Percentiles rank a stretch among this genome's conserved stretches.
Conservation (phyloP, 2,888 invertebrate species). For the Phaedon cochleariae region DNA sequence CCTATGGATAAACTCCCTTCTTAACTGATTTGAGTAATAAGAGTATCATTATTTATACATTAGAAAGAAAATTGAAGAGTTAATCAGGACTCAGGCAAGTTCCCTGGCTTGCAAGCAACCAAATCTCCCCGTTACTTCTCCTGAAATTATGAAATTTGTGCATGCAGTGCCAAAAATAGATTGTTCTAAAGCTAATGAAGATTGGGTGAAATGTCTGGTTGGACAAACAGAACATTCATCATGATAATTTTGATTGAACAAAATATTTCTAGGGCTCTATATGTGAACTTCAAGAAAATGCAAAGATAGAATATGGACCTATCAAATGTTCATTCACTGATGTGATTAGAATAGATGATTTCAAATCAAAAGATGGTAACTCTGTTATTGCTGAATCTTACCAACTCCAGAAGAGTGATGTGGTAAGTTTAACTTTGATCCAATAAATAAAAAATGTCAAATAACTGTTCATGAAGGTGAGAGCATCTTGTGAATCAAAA, state of each 20-base stretch:
- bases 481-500: conserved; percentile 69
- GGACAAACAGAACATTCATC: too few species aligned
- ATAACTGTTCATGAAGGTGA: conserved; percentile 60
- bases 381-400: conserved; percentile 67
- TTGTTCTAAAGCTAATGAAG: conserved; percentile 69
- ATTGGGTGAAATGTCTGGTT: conserved; percentile 84
- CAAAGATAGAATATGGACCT: conserved; percentile 59
- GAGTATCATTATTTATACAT: conserved; percentile 2
- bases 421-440: conserved; percentile 55
- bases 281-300: conserved; percentile 65
- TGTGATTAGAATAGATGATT: conserved; percentile 75
- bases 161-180: conserved; percentile 69
- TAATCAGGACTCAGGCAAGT: conserved; percentile 62
- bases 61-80: conserved; percentile 63
- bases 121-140: conserved; percentile 71
- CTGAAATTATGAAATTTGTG: conserved; percentile 79
- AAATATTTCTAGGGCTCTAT: conserved; percentile 57
- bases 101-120: conserved; percentile 72
- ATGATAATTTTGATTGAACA: background rate
- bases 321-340: conserved; percentile 72
- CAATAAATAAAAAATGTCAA: background rate
- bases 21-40: background rate
- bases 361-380: conserved; percentile 65
- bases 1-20: background rate
- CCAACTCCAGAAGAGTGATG: conserved; percentile 73